Evolutionary conservation across 2,888 invertebrate species (phyloP).

Genomic region (Isotomurus palustris): DNA sequence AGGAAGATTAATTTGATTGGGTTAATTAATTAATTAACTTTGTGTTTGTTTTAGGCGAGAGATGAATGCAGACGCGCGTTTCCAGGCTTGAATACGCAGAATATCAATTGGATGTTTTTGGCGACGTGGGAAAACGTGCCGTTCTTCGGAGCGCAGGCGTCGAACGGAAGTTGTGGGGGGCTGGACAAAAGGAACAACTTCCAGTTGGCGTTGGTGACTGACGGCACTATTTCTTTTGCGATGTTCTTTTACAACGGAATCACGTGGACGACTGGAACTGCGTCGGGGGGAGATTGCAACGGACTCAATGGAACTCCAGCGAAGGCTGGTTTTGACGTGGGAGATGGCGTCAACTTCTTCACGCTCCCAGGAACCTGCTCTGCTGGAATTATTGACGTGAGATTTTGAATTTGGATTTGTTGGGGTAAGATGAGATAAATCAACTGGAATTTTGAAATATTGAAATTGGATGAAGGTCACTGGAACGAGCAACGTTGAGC

Average conservation of each 20-base stretch:
- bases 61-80: slow-evolving; percentile 19
- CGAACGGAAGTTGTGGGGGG: not conserved
- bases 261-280: slow-evolving; percentile 31
- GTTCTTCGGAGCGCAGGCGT: slow-evolving; percentile 20
- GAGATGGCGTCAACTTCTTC: slow-evolving; percentile 24
- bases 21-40: too few relatives aligned
- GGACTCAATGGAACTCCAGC: slow-evolving; percentile 28
- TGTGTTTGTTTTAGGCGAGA: too few relatives aligned
- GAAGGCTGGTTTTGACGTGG: slow-evolving; percentile 36
- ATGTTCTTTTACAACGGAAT: slow-evolving; percentile 31
- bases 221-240: slow-evolving; percentile 33
- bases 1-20: too few relatives aligned
- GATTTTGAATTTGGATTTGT: too few relatives aligned
- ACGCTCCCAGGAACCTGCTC: slow-evolving; percentile 20
- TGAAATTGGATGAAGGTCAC: not conserved
- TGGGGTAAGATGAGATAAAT: too few relatives aligned
- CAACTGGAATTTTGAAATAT: too few relatives aligned
- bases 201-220: slow-evolving; percentile 23
- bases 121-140: slow-evolving; percentile 23
- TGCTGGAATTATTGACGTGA: not conserved
- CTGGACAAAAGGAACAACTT: slow-evolving; percentile 22
- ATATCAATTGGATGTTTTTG: slow-evolving; percentile 18
- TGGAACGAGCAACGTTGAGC: not conserved
- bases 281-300: slow-evolving; percentile 17
- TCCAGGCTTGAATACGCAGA: slow-evolving; percentile 10